Base-by-base conservation (phyloP, 2,888 invertebrate species). In the Ariolimax columbianus region DNA sequence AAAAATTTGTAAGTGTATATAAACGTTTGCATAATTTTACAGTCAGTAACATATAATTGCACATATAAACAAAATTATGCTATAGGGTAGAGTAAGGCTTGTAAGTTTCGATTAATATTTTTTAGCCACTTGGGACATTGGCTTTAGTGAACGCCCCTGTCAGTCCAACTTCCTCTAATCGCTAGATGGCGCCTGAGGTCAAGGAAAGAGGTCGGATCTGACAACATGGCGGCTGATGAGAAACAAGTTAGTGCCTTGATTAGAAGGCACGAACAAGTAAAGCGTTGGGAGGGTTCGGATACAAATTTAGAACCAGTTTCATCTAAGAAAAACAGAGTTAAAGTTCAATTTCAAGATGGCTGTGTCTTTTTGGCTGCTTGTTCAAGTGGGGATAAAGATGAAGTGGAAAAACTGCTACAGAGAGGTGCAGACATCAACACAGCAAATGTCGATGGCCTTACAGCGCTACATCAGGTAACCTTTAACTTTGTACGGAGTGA, bases 321-420 rank as follows among this genome's bases (percentile, higher is more conserved):
- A 70, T 89, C 89, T 47, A 89, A 88, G 86, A 87, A 82, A 70
- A 88, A 90, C 83, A 84, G 88, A 86, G 89, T 89, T 84, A 92
- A 89, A 91, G 97, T 99, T 91, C 97, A 97, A 95, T 99, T 99
- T 95, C 97, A 98, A 88, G 97, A 98, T 91, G 98, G 97, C 92
- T 99, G 98, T 95, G 97, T 99, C 92, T 99, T 99, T 95, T 95
- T 99, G 93, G 99, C 99, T 91, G 99, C 99, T 89, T 99, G 99
- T 95, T 97, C 98, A 90, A 96, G 98, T 89, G 98, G 98, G 90
- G 99, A 99, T 95, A 98, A 97, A 95, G 98, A 98, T 89, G 99
- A 99, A 95, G 98, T 99, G 91, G 96, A 97, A 93, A 96, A 97
- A 92, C 95, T 99, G 93, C 95, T 99, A 92, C 96, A 97, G 93